These are phyloP conservation scores for Macrosoma leucophasiata DNA, from an alignment of 2,888 invertebrate genomes.

Conservation along the genomic window DNA sequence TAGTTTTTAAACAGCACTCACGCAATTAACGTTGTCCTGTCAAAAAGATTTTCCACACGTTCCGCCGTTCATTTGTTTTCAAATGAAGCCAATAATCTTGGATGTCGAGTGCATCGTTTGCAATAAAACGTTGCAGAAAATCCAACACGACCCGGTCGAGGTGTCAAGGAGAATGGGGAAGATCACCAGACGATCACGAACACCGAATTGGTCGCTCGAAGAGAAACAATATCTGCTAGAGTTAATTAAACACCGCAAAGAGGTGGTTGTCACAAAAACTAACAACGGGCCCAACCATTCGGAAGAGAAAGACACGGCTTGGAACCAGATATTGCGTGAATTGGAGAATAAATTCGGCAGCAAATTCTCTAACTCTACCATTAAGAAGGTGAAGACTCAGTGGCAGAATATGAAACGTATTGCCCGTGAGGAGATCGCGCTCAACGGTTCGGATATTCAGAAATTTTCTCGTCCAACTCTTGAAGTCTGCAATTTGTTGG, in stretches of 20 bases:
- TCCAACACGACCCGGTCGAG: conserved; percentile 49
- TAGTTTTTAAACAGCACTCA: conserved; percentile 32
- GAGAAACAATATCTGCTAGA: conserved; percentile 66
- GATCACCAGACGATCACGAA: conserved; percentile 54
- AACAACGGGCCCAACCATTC: conserved; percentile 63
- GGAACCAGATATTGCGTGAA: conserved; percentile 59
- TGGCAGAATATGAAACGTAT: conserved; percentile 73
- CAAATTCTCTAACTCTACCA: conserved; percentile 57
- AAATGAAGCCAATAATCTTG: conserved; percentile 65
- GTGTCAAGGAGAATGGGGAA: conserved; percentile 54
- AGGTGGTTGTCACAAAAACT: conserved; percentile 55
- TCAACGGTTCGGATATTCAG: conserved; percentile 42
- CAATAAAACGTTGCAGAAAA: conserved; percentile 71
- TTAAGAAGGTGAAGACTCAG: conserved; percentile 67
- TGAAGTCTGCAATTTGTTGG: conserved; percentile 58
- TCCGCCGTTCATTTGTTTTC: conserved; percentile 55
- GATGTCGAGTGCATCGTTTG: conserved; percentile 72
- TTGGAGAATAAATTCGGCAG: conserved; percentile 51
- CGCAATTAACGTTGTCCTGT: conserved; percentile 36
- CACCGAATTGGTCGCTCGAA: conserved; percentile 65
- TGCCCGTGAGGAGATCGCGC: conserved; percentile 58
- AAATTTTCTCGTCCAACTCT: conserved; percentile 52
- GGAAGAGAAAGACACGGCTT: conserved; percentile 64
- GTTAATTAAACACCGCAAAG: conserved; percentile 60
- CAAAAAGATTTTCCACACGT: conserved; percentile 33